A percentile compares a stretch with the other conserved stretches of the same genome.
Conservation (phyloP, 2,113 vertebrate genomes). For the Ptychochromis oligacanthus region DNA sequence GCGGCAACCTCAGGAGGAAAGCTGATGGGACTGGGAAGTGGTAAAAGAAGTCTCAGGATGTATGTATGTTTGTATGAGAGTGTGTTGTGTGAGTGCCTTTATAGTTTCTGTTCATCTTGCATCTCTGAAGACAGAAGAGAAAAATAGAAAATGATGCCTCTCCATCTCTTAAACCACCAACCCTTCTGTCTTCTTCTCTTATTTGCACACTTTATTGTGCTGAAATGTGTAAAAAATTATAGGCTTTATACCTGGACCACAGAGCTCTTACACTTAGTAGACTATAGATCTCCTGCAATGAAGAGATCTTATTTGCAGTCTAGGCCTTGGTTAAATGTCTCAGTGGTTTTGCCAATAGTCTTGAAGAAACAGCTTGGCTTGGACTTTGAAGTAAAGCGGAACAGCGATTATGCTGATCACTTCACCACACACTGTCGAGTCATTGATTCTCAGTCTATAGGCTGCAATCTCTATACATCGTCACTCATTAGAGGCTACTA, state of each 20-base stretch:
- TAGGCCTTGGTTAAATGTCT: slow-evolving; percentile 44
- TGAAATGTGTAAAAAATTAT: slow-evolving; percentile 10
- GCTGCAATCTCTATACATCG: slow-evolving; percentile 61
- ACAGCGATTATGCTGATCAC: slow-evolving; percentile 66
- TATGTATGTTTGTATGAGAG: not conserved
- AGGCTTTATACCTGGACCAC: slow-evolving; percentile 17
- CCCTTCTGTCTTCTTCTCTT: slow-evolving; percentile 35
- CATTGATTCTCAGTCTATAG: slow-evolving; percentile 72
- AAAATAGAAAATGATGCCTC: slow-evolving; percentile 24
- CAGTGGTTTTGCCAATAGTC: slow-evolving; percentile 58
- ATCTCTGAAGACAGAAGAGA: slow-evolving; percentile 35
- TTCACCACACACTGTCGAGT: slow-evolving; percentile 67
- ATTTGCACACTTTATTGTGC: slow-evolving; percentile 31
- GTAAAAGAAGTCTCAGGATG: slow-evolving; percentile 15
- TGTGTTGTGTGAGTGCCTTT: not conserved
- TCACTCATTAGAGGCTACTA: slow-evolving; percentile 58
- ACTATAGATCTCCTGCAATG: slow-evolving; percentile 31
- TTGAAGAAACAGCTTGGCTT: slow-evolving; percentile 67
- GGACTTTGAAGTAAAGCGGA: slow-evolving; percentile 64
- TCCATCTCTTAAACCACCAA: slow-evolving; percentile 46
- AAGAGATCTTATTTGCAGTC: slow-evolving; percentile 47
- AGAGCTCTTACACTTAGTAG: slow-evolving; percentile 5
- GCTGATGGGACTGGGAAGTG: not conserved
- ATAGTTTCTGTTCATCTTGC: slow-evolving; percentile 22
- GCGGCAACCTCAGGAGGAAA: not conserved